Evolutionary conservation across 2,797 vertebrate species (phyloP).

Genomic region (Hoplostethus mediterraneus): DNA sequence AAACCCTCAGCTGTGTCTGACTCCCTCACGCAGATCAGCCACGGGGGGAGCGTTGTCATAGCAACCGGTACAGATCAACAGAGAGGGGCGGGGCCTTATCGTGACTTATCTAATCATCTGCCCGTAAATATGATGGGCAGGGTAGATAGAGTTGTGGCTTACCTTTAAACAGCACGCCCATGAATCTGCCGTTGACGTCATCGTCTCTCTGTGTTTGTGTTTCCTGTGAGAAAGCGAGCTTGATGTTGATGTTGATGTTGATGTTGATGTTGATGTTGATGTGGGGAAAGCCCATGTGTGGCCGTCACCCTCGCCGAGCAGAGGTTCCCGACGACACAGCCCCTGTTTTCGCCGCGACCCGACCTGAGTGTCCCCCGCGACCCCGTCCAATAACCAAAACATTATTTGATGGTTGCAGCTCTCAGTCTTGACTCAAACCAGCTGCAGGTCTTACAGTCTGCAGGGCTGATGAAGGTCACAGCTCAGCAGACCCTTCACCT

Average conservation of each 20-base stretch:
- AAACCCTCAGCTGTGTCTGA: slow-evolving; percentile 73
- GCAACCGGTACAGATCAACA: slow-evolving; percentile 23
- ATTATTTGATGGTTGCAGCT: slow-evolving; percentile 25
- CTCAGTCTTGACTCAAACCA: not conserved
- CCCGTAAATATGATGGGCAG: not conserved
- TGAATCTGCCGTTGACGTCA: not conserved
- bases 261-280: no score
- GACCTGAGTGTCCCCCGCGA: slow-evolving; percentile 21
- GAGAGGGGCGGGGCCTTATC: slow-evolving; percentile 11
- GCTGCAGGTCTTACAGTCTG: slow-evolving; percentile 52
- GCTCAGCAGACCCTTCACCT: slow-evolving; percentile 64
- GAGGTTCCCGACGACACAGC: not conserved
- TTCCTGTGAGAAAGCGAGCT: not conserved
- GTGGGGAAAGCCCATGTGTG: not conserved
- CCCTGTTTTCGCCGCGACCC: slow-evolving; percentile 15
- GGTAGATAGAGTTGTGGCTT: not conserved
- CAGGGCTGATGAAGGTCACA: slow-evolving; percentile 65
- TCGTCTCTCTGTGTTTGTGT: not conserved
- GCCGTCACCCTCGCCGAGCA: slow-evolving; percentile 12
- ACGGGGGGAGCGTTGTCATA: slow-evolving; percentile 32
- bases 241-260: no score
- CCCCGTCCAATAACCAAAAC: slow-evolving; percentile 32
- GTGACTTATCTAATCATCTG: slow-evolving; percentile 1
- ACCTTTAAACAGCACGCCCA: not conserved
- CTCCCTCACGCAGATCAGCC: slow-evolving; percentile 42